Percentiles rank a stretch among this genome's conserved stretches.
These are phyloP conservation scores for Neocloeon triangulifer DNA, from an alignment of 1,140 invertebrate species.

Conservation along the genomic window DNA sequence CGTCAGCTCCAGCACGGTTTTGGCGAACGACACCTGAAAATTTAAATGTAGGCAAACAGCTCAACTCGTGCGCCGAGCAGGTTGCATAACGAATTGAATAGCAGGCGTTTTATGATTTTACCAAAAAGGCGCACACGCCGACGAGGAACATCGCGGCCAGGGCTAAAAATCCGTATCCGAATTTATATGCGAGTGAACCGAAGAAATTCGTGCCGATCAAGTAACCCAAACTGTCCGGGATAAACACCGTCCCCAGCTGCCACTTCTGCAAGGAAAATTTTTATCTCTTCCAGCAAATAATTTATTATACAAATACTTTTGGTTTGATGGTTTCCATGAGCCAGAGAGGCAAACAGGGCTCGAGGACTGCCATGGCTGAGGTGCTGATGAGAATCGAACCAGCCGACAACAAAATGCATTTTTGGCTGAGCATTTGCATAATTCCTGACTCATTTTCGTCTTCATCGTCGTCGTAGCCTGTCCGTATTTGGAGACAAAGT, in stretches of 20 bases:
- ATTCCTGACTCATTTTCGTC: neutral
- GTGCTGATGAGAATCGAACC: slow-evolving; percentile 51
- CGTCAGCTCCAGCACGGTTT: slow-evolving; percentile 32
- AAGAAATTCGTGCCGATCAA: slow-evolving; percentile 59
- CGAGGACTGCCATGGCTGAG: slow-evolving; percentile 52
- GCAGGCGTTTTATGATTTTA: neutral
- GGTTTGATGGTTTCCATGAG: slow-evolving; percentile 45
- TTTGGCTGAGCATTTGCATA: slow-evolving; percentile 10
- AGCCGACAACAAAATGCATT: slow-evolving; percentile 29
- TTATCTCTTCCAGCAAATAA: no score
- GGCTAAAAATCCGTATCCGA: slow-evolving; percentile 37
- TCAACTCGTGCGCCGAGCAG: neutral
- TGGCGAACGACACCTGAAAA: slow-evolving; percentile 32
- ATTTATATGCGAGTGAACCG: slow-evolving; percentile 30
- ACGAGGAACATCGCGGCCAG: slow-evolving; percentile 34
- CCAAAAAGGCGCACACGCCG: slow-evolving; percentile 34
- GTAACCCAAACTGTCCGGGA: slow-evolving; percentile 63
- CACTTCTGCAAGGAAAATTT: slow-evolving; percentile 27
- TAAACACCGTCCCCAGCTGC: slow-evolving; percentile 58
- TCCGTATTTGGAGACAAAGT: no score
- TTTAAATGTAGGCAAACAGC: slow-evolving; percentile 3
- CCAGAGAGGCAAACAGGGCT: slow-evolving; percentile 65
- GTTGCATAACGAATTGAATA: slow-evolving; percentile 12
- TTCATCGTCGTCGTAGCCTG: neutral
- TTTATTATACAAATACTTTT: slow-evolving; percentile 33